A percentile compares a stretch with the other conserved stretches of the same genome.
These are phyloP conservation scores for Pygocentrus nattereri DNA, from an alignment of 2,797 vertebrate genomes.

Conservation along the genomic window DNA sequence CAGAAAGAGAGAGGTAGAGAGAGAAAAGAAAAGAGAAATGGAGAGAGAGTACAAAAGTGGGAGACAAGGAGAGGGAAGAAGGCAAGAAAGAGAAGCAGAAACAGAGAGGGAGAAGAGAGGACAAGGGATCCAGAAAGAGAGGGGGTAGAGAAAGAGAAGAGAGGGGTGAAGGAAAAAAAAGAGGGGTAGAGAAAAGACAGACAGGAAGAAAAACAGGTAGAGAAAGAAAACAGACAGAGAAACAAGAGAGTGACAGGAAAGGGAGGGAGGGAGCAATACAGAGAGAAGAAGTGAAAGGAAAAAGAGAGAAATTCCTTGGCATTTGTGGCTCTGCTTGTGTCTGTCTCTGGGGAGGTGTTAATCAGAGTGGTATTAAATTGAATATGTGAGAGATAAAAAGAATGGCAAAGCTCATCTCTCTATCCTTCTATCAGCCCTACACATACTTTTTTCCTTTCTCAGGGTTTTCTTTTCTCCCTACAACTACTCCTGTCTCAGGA, in stretches of 20 bases:
- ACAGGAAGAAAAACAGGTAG: too few relatives aligned
- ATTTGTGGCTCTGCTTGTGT: constrained; percentile 55
- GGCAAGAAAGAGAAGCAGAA: not conserved
- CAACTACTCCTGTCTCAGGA: not conserved
- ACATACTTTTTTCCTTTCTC: not conserved
- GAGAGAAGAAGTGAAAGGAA: constrained; percentile 45
- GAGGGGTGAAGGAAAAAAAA: constrained; percentile 7
- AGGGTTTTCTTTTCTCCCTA: not conserved
- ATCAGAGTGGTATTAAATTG: constrained; percentile 81
- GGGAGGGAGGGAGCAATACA: not conserved
- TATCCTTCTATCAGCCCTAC: constrained; percentile 46
- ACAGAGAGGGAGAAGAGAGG: constrained; percentile 43
- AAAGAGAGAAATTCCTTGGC: constrained; percentile 53
- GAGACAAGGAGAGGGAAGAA: not conserved
- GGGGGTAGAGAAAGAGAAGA: not conserved
- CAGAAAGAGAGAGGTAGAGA: not conserved
- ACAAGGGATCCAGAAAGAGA: not conserved
- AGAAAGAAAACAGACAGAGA: not conserved
- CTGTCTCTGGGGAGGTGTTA: constrained; percentile 68
- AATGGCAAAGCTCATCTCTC: not conserved
- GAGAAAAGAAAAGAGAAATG: not conserved
- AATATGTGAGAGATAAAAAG: constrained; percentile 79
- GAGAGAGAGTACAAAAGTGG: not conserved
- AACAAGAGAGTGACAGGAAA: not conserved
- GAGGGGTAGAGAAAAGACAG: constrained; percentile 55